Evolutionary conservation across 2,113 vertebrate species (phyloP).

Genomic region (Pangasianodon hypophthalmus): DNA sequence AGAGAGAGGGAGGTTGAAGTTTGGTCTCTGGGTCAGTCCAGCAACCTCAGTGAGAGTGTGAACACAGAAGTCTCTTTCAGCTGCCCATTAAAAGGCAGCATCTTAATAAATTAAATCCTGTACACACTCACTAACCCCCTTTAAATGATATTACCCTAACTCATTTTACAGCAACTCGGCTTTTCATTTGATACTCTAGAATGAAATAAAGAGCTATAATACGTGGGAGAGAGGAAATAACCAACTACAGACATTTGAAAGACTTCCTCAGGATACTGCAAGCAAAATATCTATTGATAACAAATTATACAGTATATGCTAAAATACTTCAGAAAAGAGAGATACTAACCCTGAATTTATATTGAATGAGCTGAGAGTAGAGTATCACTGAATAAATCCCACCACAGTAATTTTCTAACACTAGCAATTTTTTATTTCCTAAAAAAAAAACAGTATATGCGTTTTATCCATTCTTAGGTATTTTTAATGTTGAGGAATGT

Average conservation of each 20-base stretch:
- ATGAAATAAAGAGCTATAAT: constrained; percentile 30
- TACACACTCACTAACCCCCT: constrained; percentile 52
- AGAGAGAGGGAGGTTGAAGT: background rate
- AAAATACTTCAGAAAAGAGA: no score
- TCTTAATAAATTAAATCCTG: constrained; percentile 58
- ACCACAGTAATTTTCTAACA: background rate
- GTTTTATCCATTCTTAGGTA: background rate
- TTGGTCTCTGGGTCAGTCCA: background rate
- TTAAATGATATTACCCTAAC: constrained; percentile 63
- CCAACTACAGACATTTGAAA: background rate
- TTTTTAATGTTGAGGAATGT: background rate
- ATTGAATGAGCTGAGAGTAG: no score
- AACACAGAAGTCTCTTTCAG: constrained; percentile 24
- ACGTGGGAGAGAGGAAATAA: background rate
- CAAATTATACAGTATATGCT: background rate
- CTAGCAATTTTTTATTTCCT: background rate
- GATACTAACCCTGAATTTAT: no score
- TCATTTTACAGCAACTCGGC: constrained; percentile 55
- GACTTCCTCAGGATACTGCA: background rate
- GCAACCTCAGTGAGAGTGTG: constrained; percentile 24
- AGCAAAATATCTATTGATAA: background rate
- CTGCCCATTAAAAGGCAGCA: constrained; percentile 53
- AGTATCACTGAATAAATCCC: no score
- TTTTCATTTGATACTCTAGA: constrained; percentile 57
- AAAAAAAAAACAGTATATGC: background rate